Conservation (phyloP, 2,797 vertebrate genomes). For the Pogonophryne albipinna region DNA sequence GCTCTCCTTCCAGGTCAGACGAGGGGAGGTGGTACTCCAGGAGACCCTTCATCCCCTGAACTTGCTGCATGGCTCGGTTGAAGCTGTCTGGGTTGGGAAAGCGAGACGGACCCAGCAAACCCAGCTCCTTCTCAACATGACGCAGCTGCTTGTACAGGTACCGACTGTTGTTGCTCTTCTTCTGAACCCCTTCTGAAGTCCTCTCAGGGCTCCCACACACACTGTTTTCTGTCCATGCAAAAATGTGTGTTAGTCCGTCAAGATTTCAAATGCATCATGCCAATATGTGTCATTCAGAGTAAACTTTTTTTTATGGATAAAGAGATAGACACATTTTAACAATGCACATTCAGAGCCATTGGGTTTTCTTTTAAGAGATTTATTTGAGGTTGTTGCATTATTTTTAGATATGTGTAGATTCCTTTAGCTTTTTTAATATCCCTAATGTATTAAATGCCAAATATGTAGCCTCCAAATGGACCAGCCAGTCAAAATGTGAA, state of each 20-base stretch:
- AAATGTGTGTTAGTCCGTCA: background rate
- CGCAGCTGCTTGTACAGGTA: conserved; percentile 92
- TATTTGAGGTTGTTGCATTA: too few relatives aligned
- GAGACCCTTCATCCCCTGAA: conserved; percentile 88
- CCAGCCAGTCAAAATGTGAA: background rate
- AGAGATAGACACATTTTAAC: background rate
- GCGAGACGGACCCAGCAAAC: conserved; percentile 83
- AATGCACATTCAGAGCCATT: background rate
- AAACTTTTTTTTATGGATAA: background rate
- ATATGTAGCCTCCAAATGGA: background rate
- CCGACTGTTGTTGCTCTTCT: conserved; percentile 79
- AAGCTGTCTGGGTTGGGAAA: conserved; percentile 87
- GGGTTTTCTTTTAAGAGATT: background rate
- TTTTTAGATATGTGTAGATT: background rate
- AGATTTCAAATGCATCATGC: background rate
- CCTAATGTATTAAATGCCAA: background rate
- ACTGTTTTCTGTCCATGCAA: conserved; percentile 76
- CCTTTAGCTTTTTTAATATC: background rate
- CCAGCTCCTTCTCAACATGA: conserved; percentile 88
- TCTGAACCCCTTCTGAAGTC: conserved; percentile 69
- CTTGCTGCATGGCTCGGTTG: conserved; percentile 86
- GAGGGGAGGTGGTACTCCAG: conserved; percentile 80
- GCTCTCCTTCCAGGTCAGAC: conserved; percentile 62
- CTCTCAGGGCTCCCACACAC: conserved; percentile 75
- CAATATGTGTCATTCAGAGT: background rate